phyloP scores from a whole-genome alignment of 2,888 invertebrate genomes.

The Podotricha telesiphe region DNA sequence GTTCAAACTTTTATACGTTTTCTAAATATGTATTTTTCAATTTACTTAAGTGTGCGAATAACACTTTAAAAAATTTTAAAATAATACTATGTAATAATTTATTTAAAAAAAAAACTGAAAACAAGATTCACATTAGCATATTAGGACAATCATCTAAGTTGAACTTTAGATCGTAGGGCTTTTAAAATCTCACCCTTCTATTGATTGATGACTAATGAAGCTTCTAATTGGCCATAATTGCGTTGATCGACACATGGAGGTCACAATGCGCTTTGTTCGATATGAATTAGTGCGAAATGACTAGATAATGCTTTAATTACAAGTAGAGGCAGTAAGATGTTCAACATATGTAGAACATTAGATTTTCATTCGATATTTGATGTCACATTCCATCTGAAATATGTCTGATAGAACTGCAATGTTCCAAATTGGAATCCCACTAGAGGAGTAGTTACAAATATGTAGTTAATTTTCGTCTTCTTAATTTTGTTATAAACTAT shows the following conservation, averaged over 20 bases:
- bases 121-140: too few relatives aligned
- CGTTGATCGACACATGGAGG: slow-evolving; percentile 1
- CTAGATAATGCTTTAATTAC: slow-evolving; percentile 6
- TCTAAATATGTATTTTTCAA: too few relatives aligned
- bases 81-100: background rate
- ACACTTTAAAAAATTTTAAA: too few relatives aligned
- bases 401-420: too few relatives aligned
- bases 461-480: too few relatives aligned
- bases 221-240: slow-evolving; percentile 7
- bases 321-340: background rate
- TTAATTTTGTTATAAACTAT: too few relatives aligned
- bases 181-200: background rate
- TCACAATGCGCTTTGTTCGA: slow-evolving; percentile 10
- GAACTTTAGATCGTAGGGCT: background rate
- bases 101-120: too few relatives aligned
- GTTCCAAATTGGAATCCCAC: too few relatives aligned
- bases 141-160: background rate
- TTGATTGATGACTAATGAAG: slow-evolving; percentile 4
- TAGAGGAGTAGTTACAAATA: too few relatives aligned
- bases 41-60: too few relatives aligned
- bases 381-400: background rate
- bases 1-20: too few relatives aligned
- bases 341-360: background rate
- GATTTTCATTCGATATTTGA: background rate
- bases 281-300: background rate